These are phyloP conservation scores for Artemisiospiza belli DNA, from an alignment of 2,113 vertebrate species.

Conservation along the genomic window DNA sequence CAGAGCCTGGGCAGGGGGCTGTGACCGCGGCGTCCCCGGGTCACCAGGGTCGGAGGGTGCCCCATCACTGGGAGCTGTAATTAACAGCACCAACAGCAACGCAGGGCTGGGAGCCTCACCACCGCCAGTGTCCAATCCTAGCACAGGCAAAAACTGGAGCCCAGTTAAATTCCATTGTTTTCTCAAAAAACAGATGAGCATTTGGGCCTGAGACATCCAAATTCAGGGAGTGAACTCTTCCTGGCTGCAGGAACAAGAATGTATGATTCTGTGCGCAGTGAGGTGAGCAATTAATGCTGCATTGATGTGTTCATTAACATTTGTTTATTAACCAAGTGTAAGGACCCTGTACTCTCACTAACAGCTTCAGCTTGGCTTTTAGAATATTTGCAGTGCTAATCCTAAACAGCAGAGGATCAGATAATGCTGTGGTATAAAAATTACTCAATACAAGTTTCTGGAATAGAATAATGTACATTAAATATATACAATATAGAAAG, in stretches of 20 bases:
- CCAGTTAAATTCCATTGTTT: neutral
- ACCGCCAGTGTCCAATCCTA: neutral
- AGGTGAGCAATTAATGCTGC: neutral
- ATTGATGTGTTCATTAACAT: neutral
- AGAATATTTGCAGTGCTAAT: neutral
- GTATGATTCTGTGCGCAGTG: neutral
- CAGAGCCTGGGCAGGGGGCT: neutral
- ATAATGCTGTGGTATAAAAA: neutral
- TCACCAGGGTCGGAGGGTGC: neutral
- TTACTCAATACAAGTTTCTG: neutral
- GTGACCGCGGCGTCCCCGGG: rapidly evolving
- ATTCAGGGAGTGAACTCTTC: neutral
- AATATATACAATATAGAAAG: neutral
- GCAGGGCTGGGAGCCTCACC: neutral
- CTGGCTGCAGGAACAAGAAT: neutral
- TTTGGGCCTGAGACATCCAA: neutral
- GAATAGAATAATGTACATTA: neutral
- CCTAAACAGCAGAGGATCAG: neutral
- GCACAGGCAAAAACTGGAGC: neutral
- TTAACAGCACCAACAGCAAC: neutral
- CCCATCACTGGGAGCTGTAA: neutral
- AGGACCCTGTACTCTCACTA: neutral
- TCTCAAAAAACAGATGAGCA: neutral
- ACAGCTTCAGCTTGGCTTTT: neutral
- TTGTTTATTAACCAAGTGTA: neutral